phyloP scores from a whole-genome alignment of 2,113 vertebrate species.

The Passerina amoena region DNA sequence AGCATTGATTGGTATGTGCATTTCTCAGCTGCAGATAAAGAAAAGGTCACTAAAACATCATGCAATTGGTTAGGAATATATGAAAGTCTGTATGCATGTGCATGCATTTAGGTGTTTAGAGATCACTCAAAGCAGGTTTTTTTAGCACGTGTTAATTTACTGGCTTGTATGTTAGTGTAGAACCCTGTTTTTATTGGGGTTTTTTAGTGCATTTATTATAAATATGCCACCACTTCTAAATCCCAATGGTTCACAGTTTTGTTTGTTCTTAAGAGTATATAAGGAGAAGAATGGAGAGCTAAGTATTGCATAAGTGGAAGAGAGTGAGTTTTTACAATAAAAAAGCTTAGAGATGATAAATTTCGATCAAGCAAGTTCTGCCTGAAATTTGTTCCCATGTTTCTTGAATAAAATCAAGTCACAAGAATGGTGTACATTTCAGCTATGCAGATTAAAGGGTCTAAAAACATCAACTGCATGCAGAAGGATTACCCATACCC shows the following conservation, averaged over 20 bases:
- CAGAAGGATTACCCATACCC: background rate
- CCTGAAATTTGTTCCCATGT: background rate
- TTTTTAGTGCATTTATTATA: background rate
- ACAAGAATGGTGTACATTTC: background rate
- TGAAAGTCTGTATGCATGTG: slow-evolving; percentile 3
- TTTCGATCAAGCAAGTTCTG: background rate
- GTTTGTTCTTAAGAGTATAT: background rate
- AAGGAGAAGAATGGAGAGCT: background rate
- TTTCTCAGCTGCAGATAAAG: background rate
- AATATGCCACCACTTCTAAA: background rate
- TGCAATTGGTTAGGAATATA: background rate
- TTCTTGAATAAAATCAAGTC: slow-evolving; percentile 3
- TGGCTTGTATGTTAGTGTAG: background rate
- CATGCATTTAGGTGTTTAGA: background rate
- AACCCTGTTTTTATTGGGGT: background rate
- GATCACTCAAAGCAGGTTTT: background rate
- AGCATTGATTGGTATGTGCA: background rate
- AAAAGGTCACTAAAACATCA: background rate
- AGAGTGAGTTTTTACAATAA: background rate
- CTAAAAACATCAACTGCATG: background rate
- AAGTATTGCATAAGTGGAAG: background rate
- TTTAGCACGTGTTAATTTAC: background rate
- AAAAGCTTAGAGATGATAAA: background rate
- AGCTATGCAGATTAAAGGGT: background rate
- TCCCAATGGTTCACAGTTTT: background rate